phyloP scores from a whole-genome alignment of 1,140 invertebrate genomes.

The Drosophila insularis region DNA sequence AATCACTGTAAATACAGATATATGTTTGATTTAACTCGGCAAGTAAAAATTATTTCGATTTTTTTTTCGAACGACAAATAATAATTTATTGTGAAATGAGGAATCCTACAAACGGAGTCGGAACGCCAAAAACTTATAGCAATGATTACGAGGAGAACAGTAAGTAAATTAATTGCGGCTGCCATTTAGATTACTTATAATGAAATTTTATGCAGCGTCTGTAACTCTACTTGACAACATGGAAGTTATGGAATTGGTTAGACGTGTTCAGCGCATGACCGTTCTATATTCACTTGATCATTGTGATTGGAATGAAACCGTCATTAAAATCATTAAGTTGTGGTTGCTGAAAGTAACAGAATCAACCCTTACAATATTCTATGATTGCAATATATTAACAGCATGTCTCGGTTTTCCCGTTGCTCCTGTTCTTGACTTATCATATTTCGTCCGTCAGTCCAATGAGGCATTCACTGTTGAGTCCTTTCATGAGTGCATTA shows the following conservation, averaged over 20 bases:
- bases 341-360: constrained; percentile 84
- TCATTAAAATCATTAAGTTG: constrained; percentile 83
- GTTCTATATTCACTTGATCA: constrained; percentile 85
- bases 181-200: too few species aligned
- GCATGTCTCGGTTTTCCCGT: constrained; percentile 84
- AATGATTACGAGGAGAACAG: too few species aligned
- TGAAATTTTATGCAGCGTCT: too few species aligned
- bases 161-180: too few species aligned
- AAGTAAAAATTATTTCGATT: too few species aligned
- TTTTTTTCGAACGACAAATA: too few species aligned
- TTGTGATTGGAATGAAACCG: constrained; percentile 85
- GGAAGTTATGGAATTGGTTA: constrained; percentile 77
- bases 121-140: too few species aligned
- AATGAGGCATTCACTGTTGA: constrained; percentile 84
- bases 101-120: too few species aligned
- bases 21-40: too few species aligned
- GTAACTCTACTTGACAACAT: too few species aligned
- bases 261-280: constrained; percentile 86
- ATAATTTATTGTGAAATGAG: too few species aligned
- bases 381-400: constrained; percentile 84
- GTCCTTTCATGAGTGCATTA: constrained; percentile 86
- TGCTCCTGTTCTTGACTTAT: constrained; percentile 85
- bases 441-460: constrained; percentile 86
- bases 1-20: too few species aligned
- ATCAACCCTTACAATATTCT: constrained; percentile 85